phyloP scores from a whole-genome alignment of 1,140 invertebrate genomes.

The Holotrichia oblita region DNA sequence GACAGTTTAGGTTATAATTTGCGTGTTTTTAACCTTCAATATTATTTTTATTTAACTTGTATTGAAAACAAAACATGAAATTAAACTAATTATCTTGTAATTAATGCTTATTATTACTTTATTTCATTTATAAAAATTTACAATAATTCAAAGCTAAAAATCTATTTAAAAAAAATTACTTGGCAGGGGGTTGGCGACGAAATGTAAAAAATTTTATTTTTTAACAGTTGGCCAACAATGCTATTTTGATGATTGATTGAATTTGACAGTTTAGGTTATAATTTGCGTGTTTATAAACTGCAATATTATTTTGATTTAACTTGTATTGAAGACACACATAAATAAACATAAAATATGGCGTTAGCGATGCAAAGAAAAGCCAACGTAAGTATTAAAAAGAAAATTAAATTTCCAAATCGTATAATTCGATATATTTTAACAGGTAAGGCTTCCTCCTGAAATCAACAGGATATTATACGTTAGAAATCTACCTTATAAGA shows the following conservation, averaged over 20 bases:
- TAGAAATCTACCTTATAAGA: constrained; percentile 98
- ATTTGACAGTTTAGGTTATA: background rate
- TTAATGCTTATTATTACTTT: too few species aligned
- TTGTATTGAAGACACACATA: too few species aligned
- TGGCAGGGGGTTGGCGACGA: too few species aligned
- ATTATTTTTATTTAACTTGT: too few species aligned
- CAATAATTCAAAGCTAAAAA: too few species aligned
- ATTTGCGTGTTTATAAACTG: background rate
- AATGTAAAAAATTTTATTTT: too few species aligned
- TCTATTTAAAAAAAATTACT: too few species aligned
- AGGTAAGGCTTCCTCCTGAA: constrained; percentile 97
- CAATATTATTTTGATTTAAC: too few species aligned
- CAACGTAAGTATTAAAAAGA: constrained; percentile 64
- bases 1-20: background rate
- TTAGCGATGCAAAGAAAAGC: constrained; percentile 70
- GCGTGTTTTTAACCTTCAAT: background rate
- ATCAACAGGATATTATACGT: constrained; percentile 98
- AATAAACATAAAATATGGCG: constrained; percentile 64
- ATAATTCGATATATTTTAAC: constrained; percentile 55
- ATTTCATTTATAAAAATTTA: too few species aligned
- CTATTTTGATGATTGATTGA: background rate
- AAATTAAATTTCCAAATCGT: constrained; percentile 37
- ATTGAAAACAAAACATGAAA: too few species aligned
- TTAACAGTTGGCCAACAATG: background rate
- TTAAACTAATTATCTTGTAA: too few species aligned